Conservation (phyloP, 1,140 invertebrate genomes). For the Hesperophylax magnus region DNA sequence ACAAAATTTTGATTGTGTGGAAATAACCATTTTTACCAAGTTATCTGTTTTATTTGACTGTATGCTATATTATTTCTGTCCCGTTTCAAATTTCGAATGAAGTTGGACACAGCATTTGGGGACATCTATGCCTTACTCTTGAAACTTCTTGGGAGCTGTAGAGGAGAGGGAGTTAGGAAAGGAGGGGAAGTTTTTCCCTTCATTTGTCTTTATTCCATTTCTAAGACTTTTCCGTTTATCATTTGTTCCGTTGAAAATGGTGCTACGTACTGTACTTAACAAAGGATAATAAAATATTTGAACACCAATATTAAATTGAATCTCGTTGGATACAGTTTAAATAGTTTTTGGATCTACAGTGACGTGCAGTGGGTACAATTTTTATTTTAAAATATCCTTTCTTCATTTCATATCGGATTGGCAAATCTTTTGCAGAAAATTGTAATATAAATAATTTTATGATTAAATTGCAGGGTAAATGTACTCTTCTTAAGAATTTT, state of each 20-base stretch:
- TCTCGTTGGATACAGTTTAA: too few species aligned
- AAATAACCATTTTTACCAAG: not conserved
- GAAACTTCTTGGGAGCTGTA: slow-evolving; percentile 20
- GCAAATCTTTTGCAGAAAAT: too few species aligned
- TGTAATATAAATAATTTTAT: too few species aligned
- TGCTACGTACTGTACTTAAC: not conserved
- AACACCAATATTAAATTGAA: too few species aligned
- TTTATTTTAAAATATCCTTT: too few species aligned
- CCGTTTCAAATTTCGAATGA: slow-evolving; percentile 23
- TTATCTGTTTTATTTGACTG: not conserved
- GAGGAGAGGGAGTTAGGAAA: not conserved
- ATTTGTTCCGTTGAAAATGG: slow-evolving; percentile 13
- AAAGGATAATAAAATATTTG: too few species aligned
- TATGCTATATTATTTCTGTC: not conserved
- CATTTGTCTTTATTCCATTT: slow-evolving; percentile 35
- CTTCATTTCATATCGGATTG: too few species aligned
- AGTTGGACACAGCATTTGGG: slow-evolving; percentile 22
- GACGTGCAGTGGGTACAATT: too few species aligned
- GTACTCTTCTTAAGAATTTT: too few species aligned
- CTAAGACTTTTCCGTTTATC: slow-evolving; percentile 31
- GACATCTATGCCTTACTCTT: slow-evolving; percentile 35
- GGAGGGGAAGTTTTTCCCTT: slow-evolving; percentile 13
- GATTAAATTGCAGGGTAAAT: too few species aligned
- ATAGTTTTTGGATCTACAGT: too few species aligned
- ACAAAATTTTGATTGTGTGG: not conserved